These are phyloP conservation scores for Drosophila punjabiensis DNA, from an alignment of 1,140 invertebrate species.

Conservation along the genomic window DNA sequence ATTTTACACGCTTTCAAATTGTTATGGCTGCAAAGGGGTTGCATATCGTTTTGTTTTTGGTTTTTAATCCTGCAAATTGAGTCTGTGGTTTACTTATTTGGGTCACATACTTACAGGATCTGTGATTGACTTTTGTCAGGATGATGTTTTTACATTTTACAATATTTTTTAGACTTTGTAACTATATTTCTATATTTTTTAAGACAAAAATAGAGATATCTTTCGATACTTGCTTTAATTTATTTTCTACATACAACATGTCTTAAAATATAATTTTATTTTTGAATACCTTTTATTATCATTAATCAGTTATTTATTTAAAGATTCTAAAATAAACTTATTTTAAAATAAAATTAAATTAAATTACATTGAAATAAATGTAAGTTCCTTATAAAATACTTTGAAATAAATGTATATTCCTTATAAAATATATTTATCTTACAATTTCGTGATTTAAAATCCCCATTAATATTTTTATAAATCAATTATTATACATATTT, in stretches of 20 bases:
- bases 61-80: slow-evolving; percentile 14
- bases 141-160: background rate
- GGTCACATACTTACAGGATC: slow-evolving; percentile 32
- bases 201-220: too few relatives aligned
- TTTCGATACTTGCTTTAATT: accelerated
- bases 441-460: background rate
- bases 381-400: background rate
- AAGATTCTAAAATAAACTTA: too few relatives aligned
- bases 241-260: background rate
- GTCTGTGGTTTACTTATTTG: slow-evolving; percentile 44
- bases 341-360: too few relatives aligned
- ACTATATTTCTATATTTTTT: background rate
- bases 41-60: background rate
- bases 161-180: background rate
- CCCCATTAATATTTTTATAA: background rate
- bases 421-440: background rate
- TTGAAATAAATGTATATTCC: too few relatives aligned
- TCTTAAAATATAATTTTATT: background rate
- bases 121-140: slow-evolving; percentile 12
- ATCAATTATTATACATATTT: background rate
- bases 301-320: too few relatives aligned
- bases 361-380: too few relatives aligned
- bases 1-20: slow-evolving; percentile 66
- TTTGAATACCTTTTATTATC: too few relatives aligned
- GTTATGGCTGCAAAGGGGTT: slow-evolving; percentile 13